Conservation (phyloP, 2,797 vertebrate species). For the Pipistrellus kuhlii region DNA sequence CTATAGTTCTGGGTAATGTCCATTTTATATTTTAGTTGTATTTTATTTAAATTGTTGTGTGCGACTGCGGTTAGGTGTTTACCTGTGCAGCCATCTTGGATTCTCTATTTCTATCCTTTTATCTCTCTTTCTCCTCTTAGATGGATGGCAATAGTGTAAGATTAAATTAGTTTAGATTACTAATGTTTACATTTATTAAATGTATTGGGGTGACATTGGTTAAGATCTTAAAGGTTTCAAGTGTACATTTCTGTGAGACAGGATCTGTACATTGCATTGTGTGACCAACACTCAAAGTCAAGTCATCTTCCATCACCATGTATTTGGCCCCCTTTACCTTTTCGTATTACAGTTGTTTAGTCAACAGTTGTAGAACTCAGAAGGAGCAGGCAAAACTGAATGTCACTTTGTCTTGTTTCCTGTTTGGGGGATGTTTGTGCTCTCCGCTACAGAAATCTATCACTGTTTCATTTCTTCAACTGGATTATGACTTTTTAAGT, state of each 20-base stretch:
- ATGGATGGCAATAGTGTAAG: not conserved
- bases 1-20: too few relatives aligned
- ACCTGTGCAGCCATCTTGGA: too few relatives aligned
- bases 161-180: not conserved
- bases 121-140: not conserved
- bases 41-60: too few relatives aligned
- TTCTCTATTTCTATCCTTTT: not conserved
- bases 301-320: not conserved
- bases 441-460: constrained; percentile 27
- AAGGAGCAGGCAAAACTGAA: not conserved
- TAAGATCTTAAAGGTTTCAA: not conserved
- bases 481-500: constrained; percentile 15
- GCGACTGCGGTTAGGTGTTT: too few relatives aligned
- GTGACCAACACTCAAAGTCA: not conserved
- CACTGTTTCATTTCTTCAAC: constrained; percentile 45
- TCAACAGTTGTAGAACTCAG: not conserved
- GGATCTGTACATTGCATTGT: not conserved
- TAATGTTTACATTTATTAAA: not conserved
- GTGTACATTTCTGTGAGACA: not conserved
- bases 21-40: too few relatives aligned
- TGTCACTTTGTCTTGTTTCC: not conserved
- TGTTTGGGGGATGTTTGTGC: not conserved
- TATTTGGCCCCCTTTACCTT: not conserved
- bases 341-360: not conserved
- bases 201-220: not conserved